These are phyloP conservation scores for Rynchops niger DNA, from an alignment of 2,113 vertebrate genomes.

Conservation along the genomic window DNA sequence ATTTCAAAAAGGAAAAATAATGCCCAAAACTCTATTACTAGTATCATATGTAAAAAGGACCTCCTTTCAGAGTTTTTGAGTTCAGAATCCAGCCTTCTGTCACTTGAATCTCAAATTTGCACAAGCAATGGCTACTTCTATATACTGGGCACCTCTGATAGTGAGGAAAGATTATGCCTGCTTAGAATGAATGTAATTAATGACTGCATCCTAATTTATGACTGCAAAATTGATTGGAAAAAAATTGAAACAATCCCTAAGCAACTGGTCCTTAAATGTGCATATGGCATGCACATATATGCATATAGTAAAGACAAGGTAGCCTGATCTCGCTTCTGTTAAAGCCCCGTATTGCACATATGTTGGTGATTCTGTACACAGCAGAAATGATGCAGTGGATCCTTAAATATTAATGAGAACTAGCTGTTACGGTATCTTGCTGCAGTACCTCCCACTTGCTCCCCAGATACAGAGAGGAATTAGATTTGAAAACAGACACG, in stretches of 20 bases:
- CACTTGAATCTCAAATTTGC: not conserved
- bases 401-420: not conserved
- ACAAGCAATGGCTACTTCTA: not conserved
- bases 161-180: not conserved
- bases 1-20: not conserved
- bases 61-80: not conserved
- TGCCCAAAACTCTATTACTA: not conserved
- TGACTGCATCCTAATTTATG: not conserved
- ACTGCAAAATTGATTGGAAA: not conserved
- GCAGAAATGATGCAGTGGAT: not conserved
- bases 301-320: not conserved
- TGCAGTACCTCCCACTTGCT: not conserved
- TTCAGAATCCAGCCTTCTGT: not conserved
- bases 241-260: not conserved
- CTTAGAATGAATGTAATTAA: not conserved
- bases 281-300: not conserved
- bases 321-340: not conserved
- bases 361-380: not conserved
- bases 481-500: not conserved
- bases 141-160: not conserved
- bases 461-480: not conserved
- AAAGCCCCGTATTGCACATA: not conserved
- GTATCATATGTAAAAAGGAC: not conserved
- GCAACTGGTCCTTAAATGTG: not conserved
- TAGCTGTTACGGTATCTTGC: not conserved